Conservation (phyloP, 2,113 vertebrate species). For the Notiomystis cincta region DNA sequence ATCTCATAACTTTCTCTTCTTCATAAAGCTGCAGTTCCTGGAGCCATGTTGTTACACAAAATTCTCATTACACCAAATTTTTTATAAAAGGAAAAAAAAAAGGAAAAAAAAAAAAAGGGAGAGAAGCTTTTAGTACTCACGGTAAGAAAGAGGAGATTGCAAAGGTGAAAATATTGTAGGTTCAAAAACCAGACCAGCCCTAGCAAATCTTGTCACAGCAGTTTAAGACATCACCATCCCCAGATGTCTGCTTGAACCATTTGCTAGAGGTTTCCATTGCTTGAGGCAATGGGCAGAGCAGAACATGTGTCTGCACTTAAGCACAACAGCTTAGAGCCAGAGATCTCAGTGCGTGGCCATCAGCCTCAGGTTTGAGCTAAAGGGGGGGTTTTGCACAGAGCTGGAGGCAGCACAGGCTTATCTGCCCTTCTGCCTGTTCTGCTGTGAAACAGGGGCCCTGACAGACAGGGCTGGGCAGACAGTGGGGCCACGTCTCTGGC, state of each 20-base stretch:
- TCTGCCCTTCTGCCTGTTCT: neutral
- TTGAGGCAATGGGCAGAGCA: neutral
- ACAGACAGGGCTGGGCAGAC: neutral
- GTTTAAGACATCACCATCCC: neutral
- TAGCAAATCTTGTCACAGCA: neutral
- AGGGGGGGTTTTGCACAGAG: neutral
- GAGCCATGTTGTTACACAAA: neutral
- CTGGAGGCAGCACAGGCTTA: neutral
- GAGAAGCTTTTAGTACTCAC: neutral
- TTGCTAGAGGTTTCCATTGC: neutral
- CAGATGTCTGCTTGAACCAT: neutral
- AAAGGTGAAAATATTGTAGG: neutral
- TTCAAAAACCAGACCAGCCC: neutral
- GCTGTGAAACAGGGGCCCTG: neutral
- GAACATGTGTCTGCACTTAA: neutral
- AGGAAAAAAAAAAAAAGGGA: too few relatives aligned
- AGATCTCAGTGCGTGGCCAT: neutral
- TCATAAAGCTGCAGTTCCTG: neutral
- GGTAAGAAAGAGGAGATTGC: neutral
- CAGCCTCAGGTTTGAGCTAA: neutral
- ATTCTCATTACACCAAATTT: neutral
- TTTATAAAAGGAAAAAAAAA: neutral
- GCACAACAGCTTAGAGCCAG: neutral
- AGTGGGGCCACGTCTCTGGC: accelerated
- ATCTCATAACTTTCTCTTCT: neutral